Conservation (phyloP, 2,888 invertebrate genomes). For the Heliconius charithonia region DNA sequence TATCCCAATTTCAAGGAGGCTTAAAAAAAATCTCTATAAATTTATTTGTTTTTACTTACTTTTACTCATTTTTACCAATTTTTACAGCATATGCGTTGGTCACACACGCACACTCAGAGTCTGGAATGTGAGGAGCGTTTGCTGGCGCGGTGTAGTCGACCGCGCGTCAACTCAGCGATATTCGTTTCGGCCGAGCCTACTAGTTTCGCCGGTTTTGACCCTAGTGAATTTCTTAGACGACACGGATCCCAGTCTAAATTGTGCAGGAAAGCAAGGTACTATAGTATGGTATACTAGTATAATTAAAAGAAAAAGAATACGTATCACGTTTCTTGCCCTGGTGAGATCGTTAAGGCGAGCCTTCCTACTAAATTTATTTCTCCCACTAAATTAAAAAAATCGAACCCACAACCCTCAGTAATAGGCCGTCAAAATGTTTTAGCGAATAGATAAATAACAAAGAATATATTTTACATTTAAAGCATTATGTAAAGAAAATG, state of each 20-base stretch:
- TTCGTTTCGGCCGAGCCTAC: conserved; percentile 90
- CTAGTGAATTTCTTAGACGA: conserved; percentile 90
- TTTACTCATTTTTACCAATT: not conserved
- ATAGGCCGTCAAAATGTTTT: not conserved
- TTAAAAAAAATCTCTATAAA: no score
- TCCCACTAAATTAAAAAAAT: not conserved
- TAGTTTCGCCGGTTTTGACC: conserved; percentile 90
- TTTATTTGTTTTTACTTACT: not conserved
- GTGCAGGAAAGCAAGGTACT: conserved; percentile 89
- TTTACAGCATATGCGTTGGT: conserved; percentile 88
- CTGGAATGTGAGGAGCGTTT: conserved; percentile 85
- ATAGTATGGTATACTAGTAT: not conserved
- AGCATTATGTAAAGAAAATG: not conserved
- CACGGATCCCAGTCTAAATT: conserved; percentile 91
- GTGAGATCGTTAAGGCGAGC: no score
- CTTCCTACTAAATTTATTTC: no score
- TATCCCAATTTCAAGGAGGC: no score
- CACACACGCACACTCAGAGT: conserved; percentile 86
- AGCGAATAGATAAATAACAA: not conserved
- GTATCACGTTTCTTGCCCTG: no score
- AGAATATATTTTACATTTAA: not conserved
- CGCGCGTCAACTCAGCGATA: conserved; percentile 93
- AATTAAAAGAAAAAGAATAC: no score
- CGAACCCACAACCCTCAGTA: not conserved
- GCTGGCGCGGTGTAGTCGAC: conserved; percentile 85